These are phyloP conservation scores for Sebastes hubbsi DNA, from an alignment of 2,797 vertebrate genomes.

Conservation along the genomic window DNA sequence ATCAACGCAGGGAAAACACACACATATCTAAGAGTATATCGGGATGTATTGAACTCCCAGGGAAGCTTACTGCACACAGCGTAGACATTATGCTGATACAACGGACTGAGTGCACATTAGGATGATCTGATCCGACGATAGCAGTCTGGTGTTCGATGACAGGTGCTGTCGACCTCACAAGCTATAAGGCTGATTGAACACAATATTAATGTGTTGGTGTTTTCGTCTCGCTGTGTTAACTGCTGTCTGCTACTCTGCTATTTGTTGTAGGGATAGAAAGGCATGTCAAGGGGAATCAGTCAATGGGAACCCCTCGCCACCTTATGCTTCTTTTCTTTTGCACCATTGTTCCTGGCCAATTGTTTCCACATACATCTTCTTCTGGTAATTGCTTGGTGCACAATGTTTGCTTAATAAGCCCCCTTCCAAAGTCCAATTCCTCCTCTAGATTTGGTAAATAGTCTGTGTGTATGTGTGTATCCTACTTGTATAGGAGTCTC, in stretches of 20 bases:
- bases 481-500: not conserved
- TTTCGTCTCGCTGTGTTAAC: constrained; percentile 43
- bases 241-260: constrained; percentile 26
- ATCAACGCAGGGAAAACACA: constrained; percentile 7
- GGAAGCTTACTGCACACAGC: not conserved
- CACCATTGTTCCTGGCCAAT: constrained; percentile 22
- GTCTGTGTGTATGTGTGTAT: constrained; percentile 6
- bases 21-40: constrained; percentile 8
- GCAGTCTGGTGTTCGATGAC: constrained; percentile 24
- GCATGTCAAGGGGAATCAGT: constrained; percentile 38
- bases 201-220: constrained; percentile 33
- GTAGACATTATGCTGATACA: constrained; percentile 19
- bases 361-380: constrained; percentile 42
- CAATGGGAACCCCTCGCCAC: constrained; percentile 21
- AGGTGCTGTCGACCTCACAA: constrained; percentile 31
- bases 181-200: constrained; percentile 52
- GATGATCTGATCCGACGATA: constrained; percentile 26
- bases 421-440: constrained; percentile 36
- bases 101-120: constrained; percentile 10
- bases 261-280: constrained; percentile 22
- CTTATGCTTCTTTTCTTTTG: constrained; percentile 8
- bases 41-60: constrained; percentile 15
- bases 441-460: constrained; percentile 22
- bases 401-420: constrained; percentile 29
- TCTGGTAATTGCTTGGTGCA: constrained; percentile 48